These are phyloP conservation scores for Calephelis perditalis DNA, from an alignment of 2,888 invertebrate species.

Conservation along the genomic window DNA sequence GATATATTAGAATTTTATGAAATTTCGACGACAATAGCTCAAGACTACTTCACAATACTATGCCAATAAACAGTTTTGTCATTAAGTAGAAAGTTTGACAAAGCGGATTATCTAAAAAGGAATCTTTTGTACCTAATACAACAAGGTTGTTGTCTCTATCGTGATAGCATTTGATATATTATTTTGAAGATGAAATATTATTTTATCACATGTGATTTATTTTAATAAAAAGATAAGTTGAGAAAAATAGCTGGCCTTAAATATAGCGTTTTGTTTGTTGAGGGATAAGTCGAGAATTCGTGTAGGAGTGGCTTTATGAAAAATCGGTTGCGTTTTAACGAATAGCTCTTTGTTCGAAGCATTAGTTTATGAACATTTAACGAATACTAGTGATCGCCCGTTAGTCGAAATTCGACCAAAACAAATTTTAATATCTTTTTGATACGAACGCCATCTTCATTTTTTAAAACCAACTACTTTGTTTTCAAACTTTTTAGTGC, in stretches of 20 bases:
- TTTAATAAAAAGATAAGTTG: conserved; percentile 12
- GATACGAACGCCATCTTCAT: neutral
- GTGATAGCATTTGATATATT: conserved; percentile 4
- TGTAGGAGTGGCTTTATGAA: neutral
- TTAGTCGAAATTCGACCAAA: no score
- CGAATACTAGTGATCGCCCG: neutral
- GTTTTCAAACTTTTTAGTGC: no score
- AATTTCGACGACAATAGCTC: neutral
- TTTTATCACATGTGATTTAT: conserved; percentile 13
- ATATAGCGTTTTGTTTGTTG: conserved; percentile 5
- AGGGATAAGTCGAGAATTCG: conserved; percentile 1
- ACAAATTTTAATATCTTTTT: no score
- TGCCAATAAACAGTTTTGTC: conserved; percentile 3
- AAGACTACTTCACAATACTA: neutral
- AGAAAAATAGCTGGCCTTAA: conserved; percentile 8
- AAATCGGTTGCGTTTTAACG: neutral
- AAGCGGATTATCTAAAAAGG: conserved; percentile 4
- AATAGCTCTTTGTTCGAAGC: neutral
- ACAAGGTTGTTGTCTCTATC: conserved; percentile 5
- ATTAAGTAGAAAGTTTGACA: conserved; percentile 1
- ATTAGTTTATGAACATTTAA: neutral
- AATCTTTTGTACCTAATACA: conserved; percentile 8
- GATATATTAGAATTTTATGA: no score
- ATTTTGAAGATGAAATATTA: conserved; percentile 12
- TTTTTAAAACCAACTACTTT: no score